phyloP scores from a whole-genome alignment of 2,888 invertebrate genomes.

The Dione juno region DNA sequence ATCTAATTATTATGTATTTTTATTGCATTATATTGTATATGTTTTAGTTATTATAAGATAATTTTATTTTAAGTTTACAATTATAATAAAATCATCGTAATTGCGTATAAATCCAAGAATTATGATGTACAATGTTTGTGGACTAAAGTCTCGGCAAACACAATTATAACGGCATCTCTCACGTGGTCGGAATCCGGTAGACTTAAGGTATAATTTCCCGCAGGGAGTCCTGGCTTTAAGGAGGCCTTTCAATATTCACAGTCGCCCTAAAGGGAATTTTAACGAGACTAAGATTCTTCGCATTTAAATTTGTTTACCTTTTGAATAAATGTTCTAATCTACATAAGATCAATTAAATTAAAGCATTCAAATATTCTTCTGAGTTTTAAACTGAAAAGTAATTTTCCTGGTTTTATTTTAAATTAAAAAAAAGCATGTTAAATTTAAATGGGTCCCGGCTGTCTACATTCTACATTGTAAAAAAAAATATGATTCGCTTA shows the following conservation, averaged over 20 bases:
- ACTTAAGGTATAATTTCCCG: conserved; percentile 71
- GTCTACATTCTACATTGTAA: too few relatives aligned
- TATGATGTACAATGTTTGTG: conserved; percentile 68
- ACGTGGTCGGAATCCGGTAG: conserved; percentile 68
- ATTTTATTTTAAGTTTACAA: not conserved
- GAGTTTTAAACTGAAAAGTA: not conserved
- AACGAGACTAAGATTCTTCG: conserved; percentile 47
- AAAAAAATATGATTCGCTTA: too few relatives aligned
- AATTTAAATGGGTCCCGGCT: too few relatives aligned
- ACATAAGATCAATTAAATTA: conserved; percentile 2
- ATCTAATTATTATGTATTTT: too few relatives aligned
- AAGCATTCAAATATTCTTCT: not conserved
- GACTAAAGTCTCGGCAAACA: conserved; percentile 72
- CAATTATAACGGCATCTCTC: conserved; percentile 76
- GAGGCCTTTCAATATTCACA: conserved; percentile 62
- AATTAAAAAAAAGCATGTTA: not conserved
- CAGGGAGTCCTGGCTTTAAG: conserved; percentile 68
- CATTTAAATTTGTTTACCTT: conserved; percentile 24
- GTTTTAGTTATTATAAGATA: not conserved
- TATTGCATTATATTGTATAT: too few relatives aligned
- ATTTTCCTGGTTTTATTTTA: not conserved
- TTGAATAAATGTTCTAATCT: conserved; percentile 23
- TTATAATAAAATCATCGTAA: conserved; percentile 50
- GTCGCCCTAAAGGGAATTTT: conserved; percentile 56
- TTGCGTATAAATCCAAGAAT: conserved; percentile 56